Evolutionary conservation across 2,888 invertebrate genomes (phyloP).

Genomic region (Chironomus tentans): DNA sequence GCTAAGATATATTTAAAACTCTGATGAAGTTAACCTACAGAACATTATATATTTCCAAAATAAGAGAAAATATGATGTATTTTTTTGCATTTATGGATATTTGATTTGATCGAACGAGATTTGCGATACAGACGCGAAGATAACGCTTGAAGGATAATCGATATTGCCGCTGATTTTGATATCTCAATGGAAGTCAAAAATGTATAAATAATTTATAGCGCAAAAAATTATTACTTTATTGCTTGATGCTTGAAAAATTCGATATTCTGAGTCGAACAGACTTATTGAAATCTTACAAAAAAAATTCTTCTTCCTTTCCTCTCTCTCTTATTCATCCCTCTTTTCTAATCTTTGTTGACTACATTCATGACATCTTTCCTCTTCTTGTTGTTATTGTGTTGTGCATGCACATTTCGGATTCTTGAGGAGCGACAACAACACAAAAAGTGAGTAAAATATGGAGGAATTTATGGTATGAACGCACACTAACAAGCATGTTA

Average conservation of each 20-base stretch:
- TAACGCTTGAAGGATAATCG: slow-evolving; percentile 20
- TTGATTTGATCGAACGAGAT: neutral
- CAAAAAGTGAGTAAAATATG: too few relatives aligned
- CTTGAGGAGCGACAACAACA: too few relatives aligned
- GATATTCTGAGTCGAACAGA: neutral
- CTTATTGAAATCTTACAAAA: neutral
- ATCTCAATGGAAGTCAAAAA: neutral
- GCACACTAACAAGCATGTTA: too few relatives aligned
- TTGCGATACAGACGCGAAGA: neutral
- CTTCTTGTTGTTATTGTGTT: too few relatives aligned
- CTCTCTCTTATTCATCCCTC: neutral
- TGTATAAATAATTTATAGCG: slow-evolving; percentile 10
- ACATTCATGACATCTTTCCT: too few relatives aligned
- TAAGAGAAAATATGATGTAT: too few relatives aligned
- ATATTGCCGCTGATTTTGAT: slow-evolving; percentile 6
- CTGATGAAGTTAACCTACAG: too few relatives aligned
- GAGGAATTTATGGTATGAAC: too few relatives aligned
- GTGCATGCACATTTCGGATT: too few relatives aligned
- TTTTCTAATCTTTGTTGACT: too few relatives aligned
- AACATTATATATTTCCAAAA: too few relatives aligned
- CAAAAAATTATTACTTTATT: neutral
- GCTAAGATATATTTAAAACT: too few relatives aligned
- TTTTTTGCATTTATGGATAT: neutral
- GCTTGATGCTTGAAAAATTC: neutral
- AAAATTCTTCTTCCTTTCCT: neutral